Base-by-base conservation (phyloP, 2,888 invertebrate species). In the Athetis lepigone region DNA sequence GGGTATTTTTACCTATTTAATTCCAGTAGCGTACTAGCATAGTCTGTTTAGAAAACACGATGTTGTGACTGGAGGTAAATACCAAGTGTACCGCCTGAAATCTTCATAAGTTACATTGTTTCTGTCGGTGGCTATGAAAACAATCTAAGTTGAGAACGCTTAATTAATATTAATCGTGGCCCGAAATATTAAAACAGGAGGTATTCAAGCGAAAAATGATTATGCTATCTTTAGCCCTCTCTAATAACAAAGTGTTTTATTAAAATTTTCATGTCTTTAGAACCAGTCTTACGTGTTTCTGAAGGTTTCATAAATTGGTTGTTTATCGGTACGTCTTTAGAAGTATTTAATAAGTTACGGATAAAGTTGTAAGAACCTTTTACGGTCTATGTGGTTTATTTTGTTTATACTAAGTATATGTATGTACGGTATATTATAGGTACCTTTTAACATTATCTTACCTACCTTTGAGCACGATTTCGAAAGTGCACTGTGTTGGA, bases 121-220 rank as follows among this genome's bases (percentile, higher is more conserved):
- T 40, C 27, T 11, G 46, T 25, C 13, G n/a, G 29, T 36, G 18
- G 39, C 23, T 55, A 33, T 16, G 39, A 40, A 46, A 55, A 69
- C 55, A 42, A 47, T 42, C 13, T 46, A 42, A 51, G 19, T 39
- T 40, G 19, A 51, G 19, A 46, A 25, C 8, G 18, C n/a, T 29
- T 55, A 29, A 69, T 68, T 57, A 57, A 50, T 57, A 54, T 70
- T 64, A 59, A 62, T 58, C 19, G 37, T 16, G 9, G n/a, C 27
- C 37, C 42, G 8, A 37, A 45, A 42, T 64, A 40, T 70, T 51
- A 45, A 55, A 37, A 55, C 37, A 39, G 25, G 9, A 55, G 40
- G 42, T 18, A 42, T 50, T 55, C 21, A 46, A 36, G 23, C 16
- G 29, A 47, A 59, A 54, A 64, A 33, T 13, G 6, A 51, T 46